Conservation (phyloP, 64 coral and sea anemone genomes). For the Actinia tenebrosa region DNA sequence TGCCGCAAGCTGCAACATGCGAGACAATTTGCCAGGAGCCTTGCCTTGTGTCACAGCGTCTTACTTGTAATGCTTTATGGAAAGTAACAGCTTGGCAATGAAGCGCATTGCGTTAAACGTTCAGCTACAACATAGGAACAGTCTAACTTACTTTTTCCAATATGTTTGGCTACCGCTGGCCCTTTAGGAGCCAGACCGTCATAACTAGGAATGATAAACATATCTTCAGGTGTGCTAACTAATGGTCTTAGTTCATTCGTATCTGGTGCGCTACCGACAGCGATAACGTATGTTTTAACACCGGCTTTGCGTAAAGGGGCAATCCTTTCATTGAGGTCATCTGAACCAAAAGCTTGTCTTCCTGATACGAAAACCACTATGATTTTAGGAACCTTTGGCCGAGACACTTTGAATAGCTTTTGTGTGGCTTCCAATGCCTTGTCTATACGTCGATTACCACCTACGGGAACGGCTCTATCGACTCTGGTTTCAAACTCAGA, state of each 20-base stretch:
- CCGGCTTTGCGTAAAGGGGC: slow-evolving; percentile 49
- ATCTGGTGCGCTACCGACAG: slow-evolving; percentile 37
- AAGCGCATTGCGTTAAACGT: no score
- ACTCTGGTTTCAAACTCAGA: neutral
- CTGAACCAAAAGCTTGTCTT: slow-evolving; percentile 21
- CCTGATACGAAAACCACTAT: slow-evolving; percentile 29
- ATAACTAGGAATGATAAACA: slow-evolving; percentile 11
- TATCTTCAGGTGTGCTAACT: slow-evolving; percentile 10
- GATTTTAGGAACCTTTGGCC: slow-evolving; percentile 18
- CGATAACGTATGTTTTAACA: slow-evolving; percentile 49
- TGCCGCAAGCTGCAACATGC: no score
- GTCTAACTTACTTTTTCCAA: slow-evolving; percentile 2
- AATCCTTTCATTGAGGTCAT: slow-evolving; percentile 21
- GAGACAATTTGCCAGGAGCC: no score
- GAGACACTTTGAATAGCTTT: slow-evolving; percentile 2
- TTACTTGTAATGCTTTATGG: no score
- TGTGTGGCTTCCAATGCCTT: neutral
- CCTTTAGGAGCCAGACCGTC: neutral
- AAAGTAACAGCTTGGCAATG: no score
- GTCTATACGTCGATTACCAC: slow-evolving; percentile 36
- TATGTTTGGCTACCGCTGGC: neutral
- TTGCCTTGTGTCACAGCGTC: no score
- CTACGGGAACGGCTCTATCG: slow-evolving; percentile 7
- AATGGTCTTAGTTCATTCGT: slow-evolving; percentile 35
- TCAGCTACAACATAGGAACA: neutral